Conservation (phyloP, 2,113 vertebrate genomes). For the Dasyornis broadbenti region DNA sequence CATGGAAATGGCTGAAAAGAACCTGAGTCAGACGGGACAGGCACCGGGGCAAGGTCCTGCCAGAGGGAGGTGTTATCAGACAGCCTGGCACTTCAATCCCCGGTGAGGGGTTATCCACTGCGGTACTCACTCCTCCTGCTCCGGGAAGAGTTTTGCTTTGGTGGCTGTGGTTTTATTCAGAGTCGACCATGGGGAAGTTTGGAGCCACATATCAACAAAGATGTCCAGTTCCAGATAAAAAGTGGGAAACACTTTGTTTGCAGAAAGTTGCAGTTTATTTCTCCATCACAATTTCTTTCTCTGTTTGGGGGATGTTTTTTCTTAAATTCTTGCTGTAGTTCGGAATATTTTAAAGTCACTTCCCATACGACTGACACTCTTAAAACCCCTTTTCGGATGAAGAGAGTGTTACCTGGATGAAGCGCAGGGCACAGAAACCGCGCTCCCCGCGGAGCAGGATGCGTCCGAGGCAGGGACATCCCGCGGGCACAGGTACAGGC, state of each 20-base stretch:
- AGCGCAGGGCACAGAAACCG: accelerated
- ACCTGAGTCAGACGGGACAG: accelerated
- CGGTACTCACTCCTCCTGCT: neutral
- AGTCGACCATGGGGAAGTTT: accelerated
- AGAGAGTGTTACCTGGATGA: neutral
- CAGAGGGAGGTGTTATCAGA: accelerated
- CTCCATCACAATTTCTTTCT: neutral
- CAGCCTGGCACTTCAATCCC: accelerated
- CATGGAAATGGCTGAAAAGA: too few species aligned
- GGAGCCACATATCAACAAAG: neutral
- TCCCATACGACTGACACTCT: accelerated
- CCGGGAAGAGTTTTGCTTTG: neutral
- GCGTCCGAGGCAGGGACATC: accelerated
- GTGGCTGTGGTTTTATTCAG: accelerated
- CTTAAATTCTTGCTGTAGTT: neutral
- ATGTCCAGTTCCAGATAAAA: neutral
- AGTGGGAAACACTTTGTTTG: accelerated
- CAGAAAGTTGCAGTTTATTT: neutral
- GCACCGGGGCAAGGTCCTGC: accelerated
- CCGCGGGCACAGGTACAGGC: neutral
- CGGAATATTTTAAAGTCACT: neutral
- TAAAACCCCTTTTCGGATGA: neutral
- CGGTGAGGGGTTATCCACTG: accelerated
- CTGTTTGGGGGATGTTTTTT: neutral
- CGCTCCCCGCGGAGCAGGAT: accelerated